Base-by-base conservation (phyloP, 2,888 invertebrate species). In the Oegoconia quadripuncta region DNA sequence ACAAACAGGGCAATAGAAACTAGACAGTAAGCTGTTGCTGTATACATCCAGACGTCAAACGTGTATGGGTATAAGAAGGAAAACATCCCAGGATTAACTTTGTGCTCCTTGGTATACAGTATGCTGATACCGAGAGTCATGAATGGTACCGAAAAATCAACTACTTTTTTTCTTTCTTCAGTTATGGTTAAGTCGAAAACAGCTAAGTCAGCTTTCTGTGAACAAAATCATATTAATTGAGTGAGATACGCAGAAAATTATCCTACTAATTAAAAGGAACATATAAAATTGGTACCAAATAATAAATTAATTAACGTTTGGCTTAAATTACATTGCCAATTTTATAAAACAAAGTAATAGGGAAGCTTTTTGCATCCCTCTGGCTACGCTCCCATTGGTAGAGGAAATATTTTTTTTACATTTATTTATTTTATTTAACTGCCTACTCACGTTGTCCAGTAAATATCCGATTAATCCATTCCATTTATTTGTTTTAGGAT, bases 101-200 rank as follows among this genome's bases (percentile, higher is more conserved):
- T 92, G 40, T 90, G 90, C 12, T 96, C 94, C 59, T 94, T 93
- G 41, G 93, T 93, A 78, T 91, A 96, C 36, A 97, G 74, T 62
- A 98, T 97, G 59, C 96, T 95, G 46, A 97, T 96, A 42, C 95
- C 96, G 36, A 98, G 80, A 51, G 95, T 95, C 96, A 99, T 98
- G 74, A 98, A 98, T 0, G 99, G 99, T 74, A 97, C 96, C 0
- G 97, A 96, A 69, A 98, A 98, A 74, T 97, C 97, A 0, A 97
- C 95, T 4, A 93, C 94, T 59, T 91, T 91, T 51, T 97, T 93
- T 33, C 99, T 89, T 33, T 94, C 92, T 71, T 95, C 96, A 0
- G 97, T 99, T 42, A 99, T 98, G 3, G 98, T 98, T 51, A 99
- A 83, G 65, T 94, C 97, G 39, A 80, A 79, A 9, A 82, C 74